Conservation (phyloP, 1,140 invertebrate genomes). For the Zophobas morio region DNA sequence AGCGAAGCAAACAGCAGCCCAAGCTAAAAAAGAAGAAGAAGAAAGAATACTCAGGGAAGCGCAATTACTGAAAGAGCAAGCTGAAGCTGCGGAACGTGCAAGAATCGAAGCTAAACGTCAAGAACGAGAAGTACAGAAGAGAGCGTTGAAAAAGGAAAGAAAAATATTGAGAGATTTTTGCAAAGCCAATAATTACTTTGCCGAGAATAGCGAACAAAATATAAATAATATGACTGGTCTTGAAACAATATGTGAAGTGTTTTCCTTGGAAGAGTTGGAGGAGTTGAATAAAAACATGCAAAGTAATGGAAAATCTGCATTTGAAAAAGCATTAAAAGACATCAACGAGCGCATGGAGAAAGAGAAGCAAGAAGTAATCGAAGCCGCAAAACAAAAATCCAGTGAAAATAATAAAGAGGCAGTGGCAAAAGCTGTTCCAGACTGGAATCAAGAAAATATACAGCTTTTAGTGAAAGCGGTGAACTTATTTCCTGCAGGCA, state of each 20-base stretch:
- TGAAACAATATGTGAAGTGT: conserved; percentile 90
- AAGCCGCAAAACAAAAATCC: conserved; percentile 69
- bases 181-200: conserved; percentile 92
- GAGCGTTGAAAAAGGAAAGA: conserved; percentile 87
- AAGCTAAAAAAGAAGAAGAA: conserved; percentile 87
- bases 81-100: conserved; percentile 85
- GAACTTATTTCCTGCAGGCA: conserved; percentile 96
- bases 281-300: conserved; percentile 82
- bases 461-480: conserved; percentile 95
- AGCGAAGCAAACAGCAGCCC: conserved; percentile 91
- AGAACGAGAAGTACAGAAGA: conserved; percentile 88
- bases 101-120: conserved; percentile 86
- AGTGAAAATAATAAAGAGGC: conserved; percentile 63
- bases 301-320: conserved; percentile 75
- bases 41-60: conserved; percentile 80
- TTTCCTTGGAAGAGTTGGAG: conserved; percentile 82
- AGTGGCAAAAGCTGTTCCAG: conserved; percentile 68
- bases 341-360: conserved; percentile 78
- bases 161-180: conserved; percentile 89
- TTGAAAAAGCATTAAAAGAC: conserved; percentile 78
- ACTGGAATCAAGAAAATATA: conserved; percentile 87
- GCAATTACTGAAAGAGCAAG: conserved; percentile 85
- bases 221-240: conserved; percentile 90
- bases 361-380: conserved; percentile 78
- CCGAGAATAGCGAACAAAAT: conserved; percentile 79